Evolutionary conservation across 2,113 vertebrate species (phyloP), one percentile per base, ranked within the genome.

Genomic region (Spermophilus dauricus): DNA sequence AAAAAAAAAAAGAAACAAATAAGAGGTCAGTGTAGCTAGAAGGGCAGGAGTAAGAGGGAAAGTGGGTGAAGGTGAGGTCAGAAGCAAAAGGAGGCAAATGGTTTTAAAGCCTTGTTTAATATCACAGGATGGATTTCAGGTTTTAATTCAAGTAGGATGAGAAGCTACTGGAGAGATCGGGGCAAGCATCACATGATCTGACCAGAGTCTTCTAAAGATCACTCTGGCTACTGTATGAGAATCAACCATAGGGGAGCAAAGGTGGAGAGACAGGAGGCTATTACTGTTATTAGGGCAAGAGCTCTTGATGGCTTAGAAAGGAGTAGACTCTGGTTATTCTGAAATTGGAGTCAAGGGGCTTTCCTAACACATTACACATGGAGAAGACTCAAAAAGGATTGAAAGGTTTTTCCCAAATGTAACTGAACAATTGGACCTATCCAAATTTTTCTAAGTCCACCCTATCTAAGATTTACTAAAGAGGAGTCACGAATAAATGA

Each of bases 371-470:
- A 67, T 69, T 63, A 22, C 48, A 78, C 11, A 7, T 39, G 7
- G 53, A 83, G 42, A 53, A 5, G 16, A 61, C 22, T 75, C n/a
- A 83, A 94, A 88, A 51, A 88, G 14, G 51, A 94, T 65, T 51
- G 5, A 3, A 70, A 77, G 37, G 39, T 86, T 92, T 95, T 95
- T 85, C 39, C 91, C 48, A 82, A 72, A 65, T 69, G 26, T 56
- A 48, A 75, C 4, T 76, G 51, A 94, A 95, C 95, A 72, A 34
- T 1, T 58, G 17, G n/a, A 39, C 1, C 24, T 48, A 84, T 81
- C 77, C 51, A 56, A 92, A 85, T 84, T 76, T 94, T 69, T 91
- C 63, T 65, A 95, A 89, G 51, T 86, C 53, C 16, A 65, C 84
- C 13, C 3, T 80, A 61, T 34, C 75, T 95, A 82, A n/a, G 22